phyloP scores from a whole-genome alignment of 1,140 invertebrate genomes.

The Drosophila auraria region DNA sequence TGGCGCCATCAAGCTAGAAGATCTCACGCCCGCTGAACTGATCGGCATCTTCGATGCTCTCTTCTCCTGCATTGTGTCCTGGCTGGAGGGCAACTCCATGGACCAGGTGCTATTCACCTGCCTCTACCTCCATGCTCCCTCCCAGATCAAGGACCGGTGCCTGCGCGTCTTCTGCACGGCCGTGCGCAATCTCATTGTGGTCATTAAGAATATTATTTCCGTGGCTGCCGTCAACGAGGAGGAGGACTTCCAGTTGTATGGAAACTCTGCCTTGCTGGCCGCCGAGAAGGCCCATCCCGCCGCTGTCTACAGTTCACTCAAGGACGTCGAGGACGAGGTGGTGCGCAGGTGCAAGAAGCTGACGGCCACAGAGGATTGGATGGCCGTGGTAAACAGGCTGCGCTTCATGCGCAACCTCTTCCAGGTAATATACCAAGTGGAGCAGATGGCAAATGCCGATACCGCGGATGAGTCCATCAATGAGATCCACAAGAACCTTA shows the following conservation, averaged over 20 bases:
- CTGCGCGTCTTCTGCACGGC: slow-evolving; percentile 95
- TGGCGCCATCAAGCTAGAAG: slow-evolving; percentile 92
- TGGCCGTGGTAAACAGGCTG: slow-evolving; percentile 91
- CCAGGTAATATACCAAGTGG: slow-evolving; percentile 90
- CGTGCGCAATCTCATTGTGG: slow-evolving; percentile 95
- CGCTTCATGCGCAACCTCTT: slow-evolving; percentile 94
- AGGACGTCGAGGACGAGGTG: slow-evolving; percentile 97
- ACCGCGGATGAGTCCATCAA: slow-evolving; percentile 87
- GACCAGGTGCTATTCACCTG: slow-evolving; percentile 99
- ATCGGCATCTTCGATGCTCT: slow-evolving; percentile 97
- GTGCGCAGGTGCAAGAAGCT: slow-evolving; percentile 90
- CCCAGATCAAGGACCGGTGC: slow-evolving; percentile 92
- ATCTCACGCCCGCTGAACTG: slow-evolving; percentile 89
- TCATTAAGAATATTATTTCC: slow-evolving; percentile 95
- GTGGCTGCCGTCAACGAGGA: slow-evolving; percentile 96
- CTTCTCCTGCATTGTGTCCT: slow-evolving; percentile 96
- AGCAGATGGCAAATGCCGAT: slow-evolving; percentile 87
- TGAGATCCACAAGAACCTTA: slow-evolving; percentile 89
- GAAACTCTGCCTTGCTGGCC: slow-evolving; percentile 96
- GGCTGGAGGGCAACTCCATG: slow-evolving; percentile 97
- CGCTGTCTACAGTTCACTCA: slow-evolving; percentile 92
- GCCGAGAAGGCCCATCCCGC: slow-evolving; percentile 93
- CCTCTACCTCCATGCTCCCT: slow-evolving; percentile 96
- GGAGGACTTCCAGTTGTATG: slow-evolving; percentile 96
- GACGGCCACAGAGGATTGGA: slow-evolving; percentile 85